Percentiles rank a stretch among this genome's conserved stretches.
phyloP scores from a whole-genome alignment of 2,113 vertebrate genomes.

The Hemiprocne comata region DNA sequence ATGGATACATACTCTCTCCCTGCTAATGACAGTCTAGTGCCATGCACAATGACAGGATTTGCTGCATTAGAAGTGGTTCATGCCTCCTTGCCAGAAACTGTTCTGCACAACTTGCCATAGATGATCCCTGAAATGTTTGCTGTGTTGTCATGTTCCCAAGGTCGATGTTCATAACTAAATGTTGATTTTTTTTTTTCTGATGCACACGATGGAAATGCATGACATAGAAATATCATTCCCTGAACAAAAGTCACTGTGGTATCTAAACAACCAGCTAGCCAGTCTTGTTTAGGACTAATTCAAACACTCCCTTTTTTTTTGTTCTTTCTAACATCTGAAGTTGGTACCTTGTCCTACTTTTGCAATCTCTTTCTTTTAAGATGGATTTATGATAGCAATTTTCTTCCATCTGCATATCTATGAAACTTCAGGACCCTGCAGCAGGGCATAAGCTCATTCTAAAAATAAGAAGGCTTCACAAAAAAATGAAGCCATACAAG shows the following conservation, averaged over 20 bases:
- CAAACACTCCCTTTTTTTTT: not conserved
- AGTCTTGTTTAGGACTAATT: not conserved
- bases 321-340: not conserved
- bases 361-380: not conserved
- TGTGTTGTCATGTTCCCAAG: not conserved
- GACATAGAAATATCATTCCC: not conserved
- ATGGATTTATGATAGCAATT: constrained; percentile 19
- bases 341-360: not conserved
- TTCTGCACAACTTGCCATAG: not conserved
- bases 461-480: constrained; percentile 40
- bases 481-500: not conserved
- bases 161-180: not conserved
- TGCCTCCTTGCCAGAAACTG: not conserved
- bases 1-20: fast-evolving
- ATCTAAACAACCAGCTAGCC: not conserved
- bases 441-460: constrained; percentile 16
- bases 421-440: not conserved
- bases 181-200: not conserved
- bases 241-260: not conserved
- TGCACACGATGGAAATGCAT: not conserved
- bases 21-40: not conserved
- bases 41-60: fast-evolving
- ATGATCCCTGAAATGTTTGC: not conserved
- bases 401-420: constrained; percentile 24
- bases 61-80: fast-evolving